These are phyloP conservation scores for Anaspis maculata DNA, from an alignment of 2,888 invertebrate genomes.

Conservation along the genomic window DNA sequence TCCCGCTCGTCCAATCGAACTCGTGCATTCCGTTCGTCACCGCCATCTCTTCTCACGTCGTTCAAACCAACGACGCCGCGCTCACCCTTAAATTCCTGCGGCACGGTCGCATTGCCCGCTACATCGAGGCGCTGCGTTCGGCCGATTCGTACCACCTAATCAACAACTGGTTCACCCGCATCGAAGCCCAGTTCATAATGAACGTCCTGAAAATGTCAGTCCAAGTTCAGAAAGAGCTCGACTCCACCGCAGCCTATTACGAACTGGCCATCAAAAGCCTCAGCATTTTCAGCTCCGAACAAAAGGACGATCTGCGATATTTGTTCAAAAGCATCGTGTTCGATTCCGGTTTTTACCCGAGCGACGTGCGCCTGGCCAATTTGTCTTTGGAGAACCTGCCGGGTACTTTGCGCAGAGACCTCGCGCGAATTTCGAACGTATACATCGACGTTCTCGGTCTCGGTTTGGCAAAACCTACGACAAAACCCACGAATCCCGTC, in stretches of 20 bases:
- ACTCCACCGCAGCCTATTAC: conserved; percentile 48
- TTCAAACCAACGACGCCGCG: conserved; percentile 19
- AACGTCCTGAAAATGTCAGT: conserved; percentile 44
- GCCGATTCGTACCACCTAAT: conserved; percentile 38
- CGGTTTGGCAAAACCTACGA: no score
- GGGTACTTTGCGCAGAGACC: no score
- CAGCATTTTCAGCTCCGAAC: conserved; percentile 51
- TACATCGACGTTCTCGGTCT: no score
- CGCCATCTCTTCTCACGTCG: conserved; percentile 30
- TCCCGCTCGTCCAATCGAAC: conserved; percentile 41
- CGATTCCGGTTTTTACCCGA: conserved; percentile 51
- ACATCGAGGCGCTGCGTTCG: conserved; percentile 40
- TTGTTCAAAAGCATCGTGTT: conserved; percentile 54
- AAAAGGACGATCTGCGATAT: conserved; percentile 49
- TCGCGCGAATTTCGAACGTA: no score
- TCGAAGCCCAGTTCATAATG: conserved; percentile 51
- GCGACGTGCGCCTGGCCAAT: no score
- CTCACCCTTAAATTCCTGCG: conserved; percentile 40
- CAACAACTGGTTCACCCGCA: conserved; percentile 56
- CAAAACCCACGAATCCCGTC: no score
- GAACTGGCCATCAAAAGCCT: conserved; percentile 53
- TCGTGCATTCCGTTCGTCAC: conserved; percentile 44
- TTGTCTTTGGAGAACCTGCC: no score
- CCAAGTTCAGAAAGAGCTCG: conserved; percentile 33
- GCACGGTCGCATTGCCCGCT: conserved; percentile 36